A percentile compares a stretch with the other conserved stretches of the same genome.
These are phyloP conservation scores for Dysmachus trigonus DNA, from an alignment of 2,888 invertebrate species.

Conservation along the genomic window DNA sequence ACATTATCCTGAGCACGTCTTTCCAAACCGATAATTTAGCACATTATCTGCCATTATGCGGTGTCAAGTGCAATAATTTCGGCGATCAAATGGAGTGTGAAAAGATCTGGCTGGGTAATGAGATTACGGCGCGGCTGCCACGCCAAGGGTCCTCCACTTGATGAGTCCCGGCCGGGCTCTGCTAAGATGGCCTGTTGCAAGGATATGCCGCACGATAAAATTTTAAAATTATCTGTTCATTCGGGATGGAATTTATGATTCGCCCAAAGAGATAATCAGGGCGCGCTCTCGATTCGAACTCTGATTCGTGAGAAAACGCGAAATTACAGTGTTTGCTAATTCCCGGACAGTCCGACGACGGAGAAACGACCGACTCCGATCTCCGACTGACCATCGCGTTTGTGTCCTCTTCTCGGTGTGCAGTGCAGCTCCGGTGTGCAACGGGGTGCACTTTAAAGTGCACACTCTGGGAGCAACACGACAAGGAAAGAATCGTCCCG, in stretches of 20 bases:
- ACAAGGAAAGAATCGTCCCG: slow-evolving; percentile 16
- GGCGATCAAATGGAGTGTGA: slow-evolving; percentile 46
- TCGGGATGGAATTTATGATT: neutral
- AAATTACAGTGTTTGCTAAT: neutral
- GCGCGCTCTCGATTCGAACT: neutral
- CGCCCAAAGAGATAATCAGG: neutral
- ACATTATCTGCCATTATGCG: slow-evolving; percentile 49
- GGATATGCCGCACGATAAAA: neutral
- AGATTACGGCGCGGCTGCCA: neutral
- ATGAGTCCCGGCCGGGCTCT: neutral
- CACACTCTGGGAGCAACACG: neutral
- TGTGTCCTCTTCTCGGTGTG: neutral
- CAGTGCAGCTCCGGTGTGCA: neutral
- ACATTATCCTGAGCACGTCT: slow-evolving; percentile 28
- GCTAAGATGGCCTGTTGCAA: neutral
- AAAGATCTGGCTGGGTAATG: slow-evolving; percentile 38
- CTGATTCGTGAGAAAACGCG: neutral
- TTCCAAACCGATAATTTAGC: slow-evolving; percentile 43
- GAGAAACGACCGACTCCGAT: no score
- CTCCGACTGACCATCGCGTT: neutral
- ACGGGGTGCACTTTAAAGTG: neutral
- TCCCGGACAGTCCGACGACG: neutral
- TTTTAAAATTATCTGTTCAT: slow-evolving; percentile 4
- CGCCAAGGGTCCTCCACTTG: neutral
- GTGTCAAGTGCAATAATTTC: slow-evolving; percentile 48